These are phyloP conservation scores for Nycticebus coucang DNA, from an alignment of 2,113 vertebrate genomes.

Conservation along the genomic window DNA sequence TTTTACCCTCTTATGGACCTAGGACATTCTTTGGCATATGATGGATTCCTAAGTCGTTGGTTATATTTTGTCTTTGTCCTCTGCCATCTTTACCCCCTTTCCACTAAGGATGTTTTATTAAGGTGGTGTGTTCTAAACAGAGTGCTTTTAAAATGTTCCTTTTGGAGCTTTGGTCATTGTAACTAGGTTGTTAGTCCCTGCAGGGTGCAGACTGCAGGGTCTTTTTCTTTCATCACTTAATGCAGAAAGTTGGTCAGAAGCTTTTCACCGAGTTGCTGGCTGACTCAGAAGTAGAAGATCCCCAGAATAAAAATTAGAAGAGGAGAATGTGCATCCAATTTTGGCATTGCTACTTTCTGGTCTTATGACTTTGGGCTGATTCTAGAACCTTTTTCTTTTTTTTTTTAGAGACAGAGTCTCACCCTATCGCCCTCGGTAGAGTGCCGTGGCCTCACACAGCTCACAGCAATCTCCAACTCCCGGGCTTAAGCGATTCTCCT, in stretches of 20 bases:
- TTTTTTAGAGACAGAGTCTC: too few relatives aligned
- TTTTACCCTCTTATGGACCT: not conserved
- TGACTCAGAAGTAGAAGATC: slow-evolving; percentile 15
- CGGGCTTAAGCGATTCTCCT: too few relatives aligned
- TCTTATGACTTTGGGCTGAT: slow-evolving; percentile 18
- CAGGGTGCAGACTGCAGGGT: not conserved
- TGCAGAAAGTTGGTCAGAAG: slow-evolving; percentile 41
- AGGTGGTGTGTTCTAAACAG: not conserved
- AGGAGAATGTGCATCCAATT: not conserved
- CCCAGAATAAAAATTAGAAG: slow-evolving; percentile 71
- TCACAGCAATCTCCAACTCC: too few relatives aligned
- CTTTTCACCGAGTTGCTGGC: slow-evolving; percentile 57
- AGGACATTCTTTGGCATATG: not conserved
- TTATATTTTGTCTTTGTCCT: not conserved
- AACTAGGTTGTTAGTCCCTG: not conserved
- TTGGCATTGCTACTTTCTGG: not conserved
- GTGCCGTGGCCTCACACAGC: too few relatives aligned
- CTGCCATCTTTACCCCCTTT: fast-evolving
- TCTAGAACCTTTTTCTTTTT: slow-evolving; percentile 36
- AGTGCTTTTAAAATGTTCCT: not conserved
- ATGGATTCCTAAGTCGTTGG: not conserved
- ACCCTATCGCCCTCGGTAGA: too few relatives aligned
- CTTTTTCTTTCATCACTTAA: slow-evolving; percentile 55
- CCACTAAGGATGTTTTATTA: slow-evolving; percentile 13
- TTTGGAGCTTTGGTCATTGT: not conserved